These are phyloP conservation scores for Spizaetus ornatus DNA, from an alignment of 2,113 vertebrate species.

Conservation along the genomic window DNA sequence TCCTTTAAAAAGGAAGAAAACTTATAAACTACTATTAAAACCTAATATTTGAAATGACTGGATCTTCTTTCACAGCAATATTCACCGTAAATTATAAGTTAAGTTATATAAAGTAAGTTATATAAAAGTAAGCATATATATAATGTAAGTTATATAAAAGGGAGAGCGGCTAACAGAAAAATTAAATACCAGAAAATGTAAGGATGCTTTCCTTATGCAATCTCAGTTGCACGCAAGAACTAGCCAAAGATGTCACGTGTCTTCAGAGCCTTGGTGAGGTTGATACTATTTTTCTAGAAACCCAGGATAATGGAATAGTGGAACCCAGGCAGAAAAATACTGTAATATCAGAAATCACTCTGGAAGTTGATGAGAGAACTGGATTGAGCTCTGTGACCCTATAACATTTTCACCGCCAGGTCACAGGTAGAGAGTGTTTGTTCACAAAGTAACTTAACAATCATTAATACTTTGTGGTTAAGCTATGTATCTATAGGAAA, in stretches of 20 bases:
- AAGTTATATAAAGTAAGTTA: background rate
- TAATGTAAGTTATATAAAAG: background rate
- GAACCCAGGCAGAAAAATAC: background rate
- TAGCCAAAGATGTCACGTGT: background rate
- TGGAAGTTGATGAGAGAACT: background rate
- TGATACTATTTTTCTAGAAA: background rate
- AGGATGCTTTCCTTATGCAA: background rate
- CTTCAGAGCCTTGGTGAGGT: background rate
- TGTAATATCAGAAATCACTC: background rate
- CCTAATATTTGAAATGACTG: background rate
- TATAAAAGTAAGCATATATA: background rate
- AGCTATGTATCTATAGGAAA: background rate
- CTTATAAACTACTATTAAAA: background rate
- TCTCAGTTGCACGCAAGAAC: rapidly evolving
- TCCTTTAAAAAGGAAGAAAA: background rate
- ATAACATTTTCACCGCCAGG: background rate
- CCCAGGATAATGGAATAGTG: background rate
- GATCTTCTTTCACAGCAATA: background rate
- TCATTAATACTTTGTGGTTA: background rate
- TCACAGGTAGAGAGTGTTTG: background rate
- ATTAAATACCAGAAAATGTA: background rate
- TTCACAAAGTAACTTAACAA: background rate
- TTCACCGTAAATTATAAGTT: background rate
- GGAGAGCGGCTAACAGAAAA: background rate
- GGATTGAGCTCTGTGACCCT: background rate